A percentile compares a stretch with the other conserved stretches of the same genome.
Conservation (phyloP, 2,888 invertebrate genomes). For the Drosophila villosipedis region DNA sequence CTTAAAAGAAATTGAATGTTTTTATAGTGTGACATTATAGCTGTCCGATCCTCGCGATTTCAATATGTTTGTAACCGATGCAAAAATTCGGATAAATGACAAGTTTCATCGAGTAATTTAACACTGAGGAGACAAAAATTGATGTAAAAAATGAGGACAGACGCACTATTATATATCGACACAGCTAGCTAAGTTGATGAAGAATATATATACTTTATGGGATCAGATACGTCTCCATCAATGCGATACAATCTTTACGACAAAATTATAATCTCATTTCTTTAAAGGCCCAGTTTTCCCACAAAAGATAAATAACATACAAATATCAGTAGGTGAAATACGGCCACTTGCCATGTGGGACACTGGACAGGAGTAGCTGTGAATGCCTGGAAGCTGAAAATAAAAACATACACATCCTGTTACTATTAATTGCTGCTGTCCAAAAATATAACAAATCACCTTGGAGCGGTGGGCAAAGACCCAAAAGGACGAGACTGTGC, state of each 20-base stretch:
- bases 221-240: background rate
- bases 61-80: background rate
- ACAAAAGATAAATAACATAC: conserved; percentile 17
- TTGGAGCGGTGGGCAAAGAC: conserved; percentile 62
- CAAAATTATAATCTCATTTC: background rate
- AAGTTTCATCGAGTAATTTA: background rate
- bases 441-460: conserved; percentile 83
- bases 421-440: conserved; percentile 83
- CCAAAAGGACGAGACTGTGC: conserved; percentile 71
- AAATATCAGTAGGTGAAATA: conserved; percentile 9
- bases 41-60: background rate
- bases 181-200: background rate
- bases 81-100: background rate
- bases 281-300: background rate
- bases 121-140: background rate
- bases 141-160: background rate
- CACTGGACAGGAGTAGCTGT: conserved; percentile 26
- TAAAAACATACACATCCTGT: conserved; percentile 76
- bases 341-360: conserved; percentile 46
- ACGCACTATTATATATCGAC: background rate
- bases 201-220: background rate
- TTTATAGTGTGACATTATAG: background rate
- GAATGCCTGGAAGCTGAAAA: conserved; percentile 39
- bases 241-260: background rate
- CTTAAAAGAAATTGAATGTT: background rate